Evolutionary conservation across 2,888 invertebrate species (phyloP).

Genomic region (Trimorus sp.): DNA sequence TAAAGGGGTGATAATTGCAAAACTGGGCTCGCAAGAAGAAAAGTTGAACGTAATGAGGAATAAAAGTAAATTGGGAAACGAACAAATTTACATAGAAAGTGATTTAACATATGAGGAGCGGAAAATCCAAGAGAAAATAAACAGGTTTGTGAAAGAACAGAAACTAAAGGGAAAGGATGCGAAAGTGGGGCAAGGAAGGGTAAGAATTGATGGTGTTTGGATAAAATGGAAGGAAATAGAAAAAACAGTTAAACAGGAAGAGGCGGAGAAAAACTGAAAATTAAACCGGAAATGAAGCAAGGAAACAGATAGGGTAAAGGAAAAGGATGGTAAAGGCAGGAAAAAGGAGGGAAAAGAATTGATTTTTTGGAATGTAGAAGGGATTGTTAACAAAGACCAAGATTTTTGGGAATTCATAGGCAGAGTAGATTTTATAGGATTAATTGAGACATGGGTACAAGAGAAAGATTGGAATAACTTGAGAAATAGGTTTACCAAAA

Average conservation of each 20-base stretch:
- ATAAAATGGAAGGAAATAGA: slow-evolving; percentile 29
- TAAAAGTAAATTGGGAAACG: slow-evolving; percentile 6
- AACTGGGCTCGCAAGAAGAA: not conserved
- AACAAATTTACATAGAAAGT: slow-evolving; percentile 25
- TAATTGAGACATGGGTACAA: slow-evolving; percentile 29
- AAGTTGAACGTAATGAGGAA: slow-evolving; percentile 37
- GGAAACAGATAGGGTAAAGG: not conserved
- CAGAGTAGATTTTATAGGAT: slow-evolving; percentile 2
- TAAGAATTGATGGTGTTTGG: slow-evolving; percentile 39
- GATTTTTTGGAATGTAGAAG: slow-evolving; percentile 65
- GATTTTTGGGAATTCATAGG: slow-evolving; percentile 43
- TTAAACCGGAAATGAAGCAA: not conserved
- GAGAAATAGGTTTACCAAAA: slow-evolving; percentile 27
- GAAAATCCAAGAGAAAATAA: slow-evolving; percentile 19
- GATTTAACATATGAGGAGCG: slow-evolving; percentile 29
- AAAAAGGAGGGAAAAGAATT: not conserved
- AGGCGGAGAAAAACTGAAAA: no score
- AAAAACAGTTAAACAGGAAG: not conserved
- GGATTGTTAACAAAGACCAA: slow-evolving; percentile 55
- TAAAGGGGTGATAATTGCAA: not conserved
- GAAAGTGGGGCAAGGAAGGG: slow-evolving; percentile 25
- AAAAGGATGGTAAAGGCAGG: not conserved
- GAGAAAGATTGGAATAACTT: slow-evolving; percentile 54
- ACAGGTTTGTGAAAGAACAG: slow-evolving; percentile 40
- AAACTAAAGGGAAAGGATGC: slow-evolving; percentile 7